Base-by-base conservation (phyloP, 2,888 invertebrate genomes). In the Chymomyza procnemis region DNA sequence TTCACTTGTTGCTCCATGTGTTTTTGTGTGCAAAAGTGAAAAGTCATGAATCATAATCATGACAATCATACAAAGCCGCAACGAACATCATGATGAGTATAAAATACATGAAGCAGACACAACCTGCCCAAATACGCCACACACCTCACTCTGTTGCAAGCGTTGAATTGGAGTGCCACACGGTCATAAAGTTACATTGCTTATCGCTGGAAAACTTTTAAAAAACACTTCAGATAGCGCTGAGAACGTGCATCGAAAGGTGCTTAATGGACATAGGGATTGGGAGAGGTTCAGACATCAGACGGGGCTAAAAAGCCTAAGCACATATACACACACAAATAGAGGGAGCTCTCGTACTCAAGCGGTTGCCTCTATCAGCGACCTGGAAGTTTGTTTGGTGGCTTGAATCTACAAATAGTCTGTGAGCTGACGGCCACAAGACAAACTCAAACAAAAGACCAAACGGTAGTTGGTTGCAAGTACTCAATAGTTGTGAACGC, bases 371-470 rank as follows among this genome's bases (percentile, higher is more conserved):
- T 47, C 34, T 46, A 41, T 9, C 61, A 54, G 16, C 34, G 34
- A 12, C 34, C 34, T 75, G 66, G 63, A 34, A 73, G 73, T 67
- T 80, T 79, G 75, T 76, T 78, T 69, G 65, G 73, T 73, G 71
- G 85, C 76, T 78, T 83, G 86, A 86, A 78, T 81, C 82, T 84
- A 86, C 83, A 83, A 83, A 83, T 86, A 83, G 81, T 76, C 84
- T 69, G 26, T 30, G 70, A 65, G 66, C 81, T 77, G 84, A 80
- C 77, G 84, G 76, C 78, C 76, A 73, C 82, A 83, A 84, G 82
- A 86, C 85, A 83, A 86, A 83, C 69, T 81, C 86, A 83, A 83
- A 83, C 83, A 83, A 83, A 84, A 86, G 83, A 86, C 82, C 73
- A 79, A 83, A 83, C 86, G 86, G 86, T 83, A 83, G 83, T 81